Base-by-base conservation (phyloP, 2,113 vertebrate genomes). In the Forbesichthys agassizii region DNA sequence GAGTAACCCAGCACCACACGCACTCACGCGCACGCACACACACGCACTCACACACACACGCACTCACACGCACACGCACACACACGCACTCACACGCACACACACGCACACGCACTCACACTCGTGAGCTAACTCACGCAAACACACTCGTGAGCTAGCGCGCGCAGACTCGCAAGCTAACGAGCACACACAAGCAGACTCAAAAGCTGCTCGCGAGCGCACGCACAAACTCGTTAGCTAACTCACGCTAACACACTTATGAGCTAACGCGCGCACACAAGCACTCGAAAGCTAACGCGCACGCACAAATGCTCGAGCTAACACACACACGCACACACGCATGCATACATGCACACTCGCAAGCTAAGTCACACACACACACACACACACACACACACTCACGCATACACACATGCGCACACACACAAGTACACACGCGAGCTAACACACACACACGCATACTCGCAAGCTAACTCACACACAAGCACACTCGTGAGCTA, bases 1-100 rank as follows among this genome's bases (percentile, higher is more conserved):
- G 87, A 92, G 89, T 79, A 77, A 78, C 69, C 62, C 66, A 61
- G 77, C 85, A 78, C 73, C 53, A 0, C 63, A 33, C 64, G 13
- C 14, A 48, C 12, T 3, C 60, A 13, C 61, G 9, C 61, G 48
- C 46, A 49, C 61, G 36, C 64, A 16, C 16, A 16, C 16, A 16
- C 16, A 16, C 16, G 16, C 16, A 16, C 16, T 0, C 16, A 0
- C 16, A 16, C 16, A 0, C 16, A 16, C 16, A 0, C n/a, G n/a
- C n/a, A n/a, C n/a, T n/a, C 16, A 16, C 16, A 16, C 16, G 16
- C 16, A 16, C 16, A 16, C 16, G 16, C 16, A 16, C 16, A 16
- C 16, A 16, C 16, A 16, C 16, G 16, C 16, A 16, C 16, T 0
- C 16, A 0, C 16, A 16, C 16, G 16, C 16, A 16, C 16, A 0